These are phyloP conservation scores for Arbacia lixula DNA, from an alignment of 53 echinoderm and acorn worm species.

Conservation along the genomic window DNA sequence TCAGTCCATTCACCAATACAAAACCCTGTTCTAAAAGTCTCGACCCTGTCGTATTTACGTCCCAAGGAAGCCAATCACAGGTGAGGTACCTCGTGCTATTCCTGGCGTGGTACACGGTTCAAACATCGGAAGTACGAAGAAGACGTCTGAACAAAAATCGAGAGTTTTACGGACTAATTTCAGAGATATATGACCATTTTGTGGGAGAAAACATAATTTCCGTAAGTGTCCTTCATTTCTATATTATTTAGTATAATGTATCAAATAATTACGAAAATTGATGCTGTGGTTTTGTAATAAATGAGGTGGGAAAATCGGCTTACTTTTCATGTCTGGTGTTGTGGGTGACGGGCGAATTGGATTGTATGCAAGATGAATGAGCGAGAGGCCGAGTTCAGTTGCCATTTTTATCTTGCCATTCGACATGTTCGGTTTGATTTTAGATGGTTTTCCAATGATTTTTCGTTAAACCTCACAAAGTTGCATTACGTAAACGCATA, in stretches of 20 bases:
- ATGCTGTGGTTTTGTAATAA: slow-evolving; percentile 12
- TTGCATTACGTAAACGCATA: no score
- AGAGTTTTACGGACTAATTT: slow-evolving; percentile 38
- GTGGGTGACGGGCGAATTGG: background rate
- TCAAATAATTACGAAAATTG: slow-evolving; percentile 40
- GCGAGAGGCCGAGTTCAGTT: no score
- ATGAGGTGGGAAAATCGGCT: slow-evolving; percentile 39
- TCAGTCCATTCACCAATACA: slow-evolving; percentile 52
- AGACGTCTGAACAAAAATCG: slow-evolving; percentile 8
- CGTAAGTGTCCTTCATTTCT: slow-evolving; percentile 66
- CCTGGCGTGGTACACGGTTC: slow-evolving; percentile 81
- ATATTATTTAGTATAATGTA: background rate
- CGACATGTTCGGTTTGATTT: no score
- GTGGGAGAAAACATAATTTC: slow-evolving; percentile 13
- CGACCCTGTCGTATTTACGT: slow-evolving; percentile 62
- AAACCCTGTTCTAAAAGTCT: slow-evolving; percentile 35
- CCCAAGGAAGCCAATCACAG: slow-evolving; percentile 57
- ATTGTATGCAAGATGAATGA: no score
- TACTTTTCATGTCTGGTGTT: slow-evolving; percentile 13
- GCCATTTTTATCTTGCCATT: no score
- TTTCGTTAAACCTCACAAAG: no score
- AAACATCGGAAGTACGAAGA: slow-evolving; percentile 83
- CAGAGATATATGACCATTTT: slow-evolving; percentile 13
- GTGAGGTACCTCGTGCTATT: slow-evolving; percentile 13
- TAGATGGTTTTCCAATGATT: no score